Base-by-base conservation (phyloP, 2,113 vertebrate genomes). In the Barnardius zonarius region DNA sequence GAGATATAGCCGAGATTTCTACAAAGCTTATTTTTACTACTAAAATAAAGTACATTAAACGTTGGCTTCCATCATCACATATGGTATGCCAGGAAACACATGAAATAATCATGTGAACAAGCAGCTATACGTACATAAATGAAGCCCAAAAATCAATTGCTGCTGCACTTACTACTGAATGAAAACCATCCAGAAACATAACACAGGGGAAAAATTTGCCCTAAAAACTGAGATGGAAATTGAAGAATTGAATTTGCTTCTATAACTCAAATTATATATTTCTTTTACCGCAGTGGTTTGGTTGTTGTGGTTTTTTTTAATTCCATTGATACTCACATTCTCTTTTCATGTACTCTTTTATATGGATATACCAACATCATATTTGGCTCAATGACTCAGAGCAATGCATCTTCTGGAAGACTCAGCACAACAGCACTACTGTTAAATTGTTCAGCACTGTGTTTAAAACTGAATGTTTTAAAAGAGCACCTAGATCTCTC, bases 71-170 rank as follows among this genome's bases (percentile, higher is more conserved):
- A 59, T 35, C 77, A 75, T 83, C 54, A 83, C 68, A 67, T 64
- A 93, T 11, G 52, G 75, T 48, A 85, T 33, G 37, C 43, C 88
- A 93, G 85, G 52, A 96, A 93, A 90, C 64, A 90, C 85, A 64
- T 35, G 43, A 54, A 83, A 51, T 46, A 78, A 83, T 67, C 85
- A 14, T 43, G 78, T 7, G 93, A 90, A 93, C 85, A 88, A 92
- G 72, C 68, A 68, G 54, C 46, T 76, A 46, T 51, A 51, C 35
- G 17, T 85, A 54, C 72, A 43, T 23, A 88, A 93, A 78, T 22
- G 57, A 68, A 68, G 44, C 57, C 2, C 2, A 78, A 59, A 59
- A 86, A 93, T 63, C 55, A 27, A 82, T 75, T 81, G 51, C 83
- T 43, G 52, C 13, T 92, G 57, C 52, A 52, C 35, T 90, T 84